These are phyloP conservation scores for Excalfactoria chinensis DNA, from an alignment of 2,113 vertebrate species.

Conservation along the genomic window DNA sequence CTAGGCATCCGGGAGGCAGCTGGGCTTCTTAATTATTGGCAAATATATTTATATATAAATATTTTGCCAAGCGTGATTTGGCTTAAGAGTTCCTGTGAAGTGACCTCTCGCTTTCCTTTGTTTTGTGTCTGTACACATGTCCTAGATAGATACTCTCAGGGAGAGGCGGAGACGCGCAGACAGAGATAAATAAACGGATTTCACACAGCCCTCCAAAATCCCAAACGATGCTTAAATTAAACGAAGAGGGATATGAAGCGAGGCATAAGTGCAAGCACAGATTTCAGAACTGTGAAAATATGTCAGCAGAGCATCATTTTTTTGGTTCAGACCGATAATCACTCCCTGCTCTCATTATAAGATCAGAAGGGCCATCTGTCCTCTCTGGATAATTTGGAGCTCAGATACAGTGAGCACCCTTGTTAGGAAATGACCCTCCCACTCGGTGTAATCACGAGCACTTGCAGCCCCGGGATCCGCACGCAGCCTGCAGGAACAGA, in stretches of 20 bases:
- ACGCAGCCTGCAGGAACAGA: neutral
- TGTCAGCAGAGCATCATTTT: conserved; percentile 71
- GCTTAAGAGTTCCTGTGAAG: conserved; percentile 63
- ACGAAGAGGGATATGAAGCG: conserved; percentile 38
- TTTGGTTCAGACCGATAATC: conserved; percentile 71
- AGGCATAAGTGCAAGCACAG: conserved; percentile 66
- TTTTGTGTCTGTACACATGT: conserved; percentile 52
- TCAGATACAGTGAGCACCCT: conserved; percentile 67
- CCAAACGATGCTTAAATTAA: conserved; percentile 55
- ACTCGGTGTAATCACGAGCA: conserved; percentile 48
- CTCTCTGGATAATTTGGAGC: conserved; percentile 71
- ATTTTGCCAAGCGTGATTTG: conserved; percentile 69
- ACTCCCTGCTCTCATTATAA: conserved; percentile 70
- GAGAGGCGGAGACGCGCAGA: conserved; percentile 27
- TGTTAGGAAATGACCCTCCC: conserved; percentile 67
- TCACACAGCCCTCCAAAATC: conserved; percentile 52
- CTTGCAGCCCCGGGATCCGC: neutral
- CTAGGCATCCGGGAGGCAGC: conserved; percentile 37
- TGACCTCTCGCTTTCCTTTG: conserved; percentile 69
- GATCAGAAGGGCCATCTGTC: conserved; percentile 72
- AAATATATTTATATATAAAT: conserved; percentile 74
- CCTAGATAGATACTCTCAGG: conserved; percentile 58
- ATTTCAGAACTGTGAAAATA: conserved; percentile 76
- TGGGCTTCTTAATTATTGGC: conserved; percentile 65
- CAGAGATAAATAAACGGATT: conserved; percentile 56